These are phyloP conservation scores for Calyptommatus sinebrachiatus DNA, from an alignment of 2,113 vertebrate genomes.

Conservation along the genomic window DNA sequence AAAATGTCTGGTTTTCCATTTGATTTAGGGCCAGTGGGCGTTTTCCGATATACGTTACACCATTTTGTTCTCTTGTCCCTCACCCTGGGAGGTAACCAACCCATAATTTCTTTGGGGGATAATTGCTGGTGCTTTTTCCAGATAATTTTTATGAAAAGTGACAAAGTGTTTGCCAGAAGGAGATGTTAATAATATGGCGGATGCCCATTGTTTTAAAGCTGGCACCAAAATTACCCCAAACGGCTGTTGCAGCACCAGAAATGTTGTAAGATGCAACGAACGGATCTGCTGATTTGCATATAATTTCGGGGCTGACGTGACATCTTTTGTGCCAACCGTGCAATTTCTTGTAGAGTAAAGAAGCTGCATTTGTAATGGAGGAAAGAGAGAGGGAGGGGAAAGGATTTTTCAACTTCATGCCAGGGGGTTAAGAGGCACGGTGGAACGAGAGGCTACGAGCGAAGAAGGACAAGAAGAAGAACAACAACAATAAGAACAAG, in stretches of 20 bases:
- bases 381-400: conserved; percentile 35
- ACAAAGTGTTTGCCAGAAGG: conserved; percentile 66
- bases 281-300: conserved; percentile 63
- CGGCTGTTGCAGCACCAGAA: conserved; percentile 57
- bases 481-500: too few species aligned
- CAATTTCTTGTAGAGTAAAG: conserved; percentile 66
- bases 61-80: conserved; percentile 45
- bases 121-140: conserved; percentile 78
- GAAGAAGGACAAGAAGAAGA: too few species aligned
- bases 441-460: too few species aligned
- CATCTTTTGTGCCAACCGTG: conserved; percentile 61
- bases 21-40: conserved; percentile 33
- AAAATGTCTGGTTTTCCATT: conserved; percentile 3
- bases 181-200: conserved; percentile 71
- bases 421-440: conserved; percentile 30
- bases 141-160: conserved; percentile 70
- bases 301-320: conserved; percentile 69
- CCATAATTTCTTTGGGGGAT: conserved; percentile 67
- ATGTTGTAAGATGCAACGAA: conserved; percentile 43
- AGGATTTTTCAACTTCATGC: conserved; percentile 5
- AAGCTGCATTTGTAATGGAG: conserved; percentile 18
- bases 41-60: conserved; percentile 42
- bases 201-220: conserved; percentile 67
- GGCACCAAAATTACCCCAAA: conserved; percentile 58
- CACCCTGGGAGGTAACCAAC: conserved; percentile 57